Percentiles rank a stretch among this genome's conserved stretches.
These are phyloP conservation scores for Polia nebulosa DNA, from an alignment of 2,888 invertebrate genomes.

Conservation along the genomic window DNA sequence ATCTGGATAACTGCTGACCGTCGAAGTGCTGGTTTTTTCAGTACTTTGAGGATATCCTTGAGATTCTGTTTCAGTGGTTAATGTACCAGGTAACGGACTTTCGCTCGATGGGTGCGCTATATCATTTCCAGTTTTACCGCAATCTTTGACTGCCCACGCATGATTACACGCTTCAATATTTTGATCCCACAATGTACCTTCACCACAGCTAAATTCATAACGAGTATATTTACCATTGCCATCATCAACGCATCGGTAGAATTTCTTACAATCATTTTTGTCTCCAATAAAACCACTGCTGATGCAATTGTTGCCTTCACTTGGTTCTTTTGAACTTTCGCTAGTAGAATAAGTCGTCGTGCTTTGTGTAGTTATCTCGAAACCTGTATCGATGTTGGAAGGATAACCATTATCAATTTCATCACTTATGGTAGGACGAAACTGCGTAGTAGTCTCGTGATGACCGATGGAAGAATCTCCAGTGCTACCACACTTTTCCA, in stretches of 20 bases:
- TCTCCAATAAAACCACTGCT: conserved; percentile 91
- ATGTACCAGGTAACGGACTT: conserved; percentile 20
- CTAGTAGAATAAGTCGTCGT: conserved; percentile 51
- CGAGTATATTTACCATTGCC: conserved; percentile 83
- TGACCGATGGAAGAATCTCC: conserved; percentile 48
- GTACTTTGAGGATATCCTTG: conserved; percentile 45
- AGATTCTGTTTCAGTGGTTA: conserved; percentile 27
- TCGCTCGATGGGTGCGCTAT: conserved; percentile 40
- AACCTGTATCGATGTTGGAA: conserved; percentile 34
- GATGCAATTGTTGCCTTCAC: conserved; percentile 65
- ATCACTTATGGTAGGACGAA: conserved; percentile 45
- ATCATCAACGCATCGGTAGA: conserved; percentile 92
- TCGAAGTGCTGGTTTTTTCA: conserved; percentile 42
- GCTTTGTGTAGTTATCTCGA: conserved; percentile 46
- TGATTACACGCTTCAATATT: conserved; percentile 90
- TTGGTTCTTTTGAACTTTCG: conserved; percentile 47
- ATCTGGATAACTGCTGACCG: conserved; percentile 26
- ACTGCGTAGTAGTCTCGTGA: conserved; percentile 58
- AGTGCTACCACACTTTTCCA: conserved; percentile 71
- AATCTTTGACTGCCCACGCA: conserved; percentile 75
- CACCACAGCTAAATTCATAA: conserved; percentile 90
- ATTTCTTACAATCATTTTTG: conserved; percentile 91
- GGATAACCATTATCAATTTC: conserved; percentile 57
- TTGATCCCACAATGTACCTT: conserved; percentile 92
- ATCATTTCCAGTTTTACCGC: conserved; percentile 56